phyloP scores from a whole-genome alignment of 92 coral and sea anemone species.

The Porites divaricata region DNA sequence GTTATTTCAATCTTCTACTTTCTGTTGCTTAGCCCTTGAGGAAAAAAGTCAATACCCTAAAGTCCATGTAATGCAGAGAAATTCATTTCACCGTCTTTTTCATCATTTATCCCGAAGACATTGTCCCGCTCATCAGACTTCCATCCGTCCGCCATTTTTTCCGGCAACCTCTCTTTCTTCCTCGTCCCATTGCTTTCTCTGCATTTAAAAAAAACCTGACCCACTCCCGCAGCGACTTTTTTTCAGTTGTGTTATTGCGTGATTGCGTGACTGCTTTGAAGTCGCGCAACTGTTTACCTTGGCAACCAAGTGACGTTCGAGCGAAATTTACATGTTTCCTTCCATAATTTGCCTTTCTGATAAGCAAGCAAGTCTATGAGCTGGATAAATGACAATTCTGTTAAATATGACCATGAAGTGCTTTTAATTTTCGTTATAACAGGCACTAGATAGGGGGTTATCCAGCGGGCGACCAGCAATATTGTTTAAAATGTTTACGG shows the following conservation, averaged over 20 bases:
- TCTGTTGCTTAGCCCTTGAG: not conserved
- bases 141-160: constrained; percentile 28
- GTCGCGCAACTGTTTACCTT: constrained; percentile 1
- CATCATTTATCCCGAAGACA: not conserved
- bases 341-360: not conserved
- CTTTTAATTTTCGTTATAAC: too few species aligned
- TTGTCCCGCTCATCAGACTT: not conserved
- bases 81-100: not conserved
- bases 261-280: not conserved
- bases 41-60: not conserved
- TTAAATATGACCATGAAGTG: too few species aligned
- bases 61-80: not conserved
- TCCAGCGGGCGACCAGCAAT: too few species aligned
- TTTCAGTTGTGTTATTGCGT: not conserved
- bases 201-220: not conserved
- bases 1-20: not conserved
- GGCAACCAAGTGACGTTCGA: not conserved
- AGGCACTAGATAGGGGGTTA: too few species aligned
- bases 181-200: not conserved
- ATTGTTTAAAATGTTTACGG: not conserved
- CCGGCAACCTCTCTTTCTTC: not conserved
- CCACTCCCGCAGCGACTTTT: too few species aligned
- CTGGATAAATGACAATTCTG: not conserved
- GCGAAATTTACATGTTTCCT: not conserved
- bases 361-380: not conserved